A percentile compares a stretch with the other conserved stretches of the same genome.
phyloP scores from a whole-genome alignment of 1,140 invertebrate species.

The Dufourea novaeangliae region DNA sequence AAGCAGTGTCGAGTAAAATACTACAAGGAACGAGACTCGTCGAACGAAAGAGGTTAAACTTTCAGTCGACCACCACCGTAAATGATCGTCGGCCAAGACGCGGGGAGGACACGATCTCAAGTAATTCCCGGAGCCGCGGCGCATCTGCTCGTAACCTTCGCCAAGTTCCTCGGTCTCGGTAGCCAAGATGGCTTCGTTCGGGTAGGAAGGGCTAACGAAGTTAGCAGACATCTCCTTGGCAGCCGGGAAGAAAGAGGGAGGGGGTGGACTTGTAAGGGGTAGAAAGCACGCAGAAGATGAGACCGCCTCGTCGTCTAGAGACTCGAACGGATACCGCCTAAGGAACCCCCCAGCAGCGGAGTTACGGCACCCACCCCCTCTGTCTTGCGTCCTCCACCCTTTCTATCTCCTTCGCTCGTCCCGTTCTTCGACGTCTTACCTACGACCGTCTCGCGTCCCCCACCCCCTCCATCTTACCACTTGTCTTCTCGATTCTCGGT shows the following conservation, averaged over 20 bases:
- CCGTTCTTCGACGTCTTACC: not conserved
- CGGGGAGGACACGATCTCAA: not conserved
- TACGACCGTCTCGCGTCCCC: not conserved
- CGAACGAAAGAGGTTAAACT: not conserved
- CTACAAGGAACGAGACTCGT: not conserved
- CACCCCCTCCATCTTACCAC: slow-evolving; percentile 34
- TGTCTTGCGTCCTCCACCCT: slow-evolving; percentile 26
- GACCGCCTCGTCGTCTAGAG: slow-evolving; percentile 64
- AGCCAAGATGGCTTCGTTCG: slow-evolving; percentile 79
- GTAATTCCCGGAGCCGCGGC: slow-evolving; percentile 57
- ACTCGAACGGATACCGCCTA: slow-evolving; percentile 54
- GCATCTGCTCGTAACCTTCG: slow-evolving; percentile 62
- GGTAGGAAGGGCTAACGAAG: slow-evolving; percentile 76
- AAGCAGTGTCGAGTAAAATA: not conserved
- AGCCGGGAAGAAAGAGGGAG: slow-evolving; percentile 62
- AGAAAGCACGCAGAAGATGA: slow-evolving; percentile 54
- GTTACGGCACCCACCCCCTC: slow-evolving; percentile 29
- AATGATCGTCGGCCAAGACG: not conserved
- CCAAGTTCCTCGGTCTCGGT: slow-evolving; percentile 64
- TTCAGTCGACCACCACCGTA: not conserved
- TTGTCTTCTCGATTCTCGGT: slow-evolving; percentile 50
- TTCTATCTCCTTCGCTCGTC: slow-evolving; percentile 15
- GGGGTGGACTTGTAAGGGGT: slow-evolving; percentile 45
- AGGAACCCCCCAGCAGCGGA: slow-evolving; percentile 43
- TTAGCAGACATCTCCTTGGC: slow-evolving; percentile 75